Evolutionary conservation across 1,140 invertebrate species (phyloP).

Genomic region (Metopolophium dirhodum): DNA sequence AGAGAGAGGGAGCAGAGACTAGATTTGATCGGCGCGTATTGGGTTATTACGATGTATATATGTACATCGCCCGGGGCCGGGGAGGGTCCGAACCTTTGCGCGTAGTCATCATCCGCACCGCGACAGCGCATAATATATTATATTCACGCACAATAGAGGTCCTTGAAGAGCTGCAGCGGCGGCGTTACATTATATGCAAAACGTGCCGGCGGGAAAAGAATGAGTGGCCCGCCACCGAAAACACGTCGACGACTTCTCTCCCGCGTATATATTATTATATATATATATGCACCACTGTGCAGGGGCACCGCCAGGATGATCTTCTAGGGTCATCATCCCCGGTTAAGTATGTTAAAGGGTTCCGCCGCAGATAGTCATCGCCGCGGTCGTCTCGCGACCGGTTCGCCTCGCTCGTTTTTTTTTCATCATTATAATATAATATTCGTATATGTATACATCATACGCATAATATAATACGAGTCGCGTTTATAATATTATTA

Average conservation of each 20-base stretch:
- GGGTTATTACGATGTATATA: neutral
- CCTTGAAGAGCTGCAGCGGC: neutral
- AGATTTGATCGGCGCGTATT: constrained; percentile 1
- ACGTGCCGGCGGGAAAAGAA: constrained; percentile 18
- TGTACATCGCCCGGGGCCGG: neutral
- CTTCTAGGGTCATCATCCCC: constrained; percentile 46
- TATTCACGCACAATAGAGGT: neutral
- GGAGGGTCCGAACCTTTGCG: constrained; percentile 27
- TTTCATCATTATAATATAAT: neutral
- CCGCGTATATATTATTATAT: no score
- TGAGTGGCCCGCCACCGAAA: constrained; percentile 1
- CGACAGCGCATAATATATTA: neutral
- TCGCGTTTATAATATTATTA: neutral
- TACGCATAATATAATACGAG: neutral
- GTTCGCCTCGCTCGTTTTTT: neutral
- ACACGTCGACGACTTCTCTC: neutral
- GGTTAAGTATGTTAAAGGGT: neutral
- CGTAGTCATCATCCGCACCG: constrained; percentile 24
- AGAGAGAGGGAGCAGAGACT: neutral
- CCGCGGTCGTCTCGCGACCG: constrained; percentile 24
- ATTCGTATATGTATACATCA: neutral
- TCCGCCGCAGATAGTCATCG: constrained; percentile 39
- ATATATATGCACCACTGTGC: neutral
- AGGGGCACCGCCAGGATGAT: neutral
- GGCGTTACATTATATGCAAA: constrained; percentile 11